Percentiles rank a stretch among this genome's conserved stretches.
Evolutionary conservation across 2,888 invertebrate species (phyloP).

Genomic region (Pharmacophagus antenor): DNA sequence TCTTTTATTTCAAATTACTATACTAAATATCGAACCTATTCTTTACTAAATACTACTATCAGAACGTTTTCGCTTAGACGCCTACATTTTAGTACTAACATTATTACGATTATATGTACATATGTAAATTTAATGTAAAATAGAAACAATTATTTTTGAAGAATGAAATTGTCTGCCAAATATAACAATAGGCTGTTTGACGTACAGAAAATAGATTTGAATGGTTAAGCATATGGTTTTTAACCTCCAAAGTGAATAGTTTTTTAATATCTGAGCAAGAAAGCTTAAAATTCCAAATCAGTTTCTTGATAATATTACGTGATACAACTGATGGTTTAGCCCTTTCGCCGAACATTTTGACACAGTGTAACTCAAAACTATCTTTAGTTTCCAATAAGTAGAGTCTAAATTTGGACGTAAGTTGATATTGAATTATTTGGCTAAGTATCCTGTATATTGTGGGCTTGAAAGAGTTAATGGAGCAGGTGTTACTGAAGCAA

Average conservation of each 20-base stretch:
- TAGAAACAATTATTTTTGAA: background rate
- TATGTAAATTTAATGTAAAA: background rate
- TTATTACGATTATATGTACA: too few relatives aligned
- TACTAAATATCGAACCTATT: too few relatives aligned
- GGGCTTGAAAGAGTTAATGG: conserved; percentile 66
- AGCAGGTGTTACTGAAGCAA: conserved; percentile 71
- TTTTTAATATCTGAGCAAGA: background rate
- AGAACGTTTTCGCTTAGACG: too few relatives aligned
- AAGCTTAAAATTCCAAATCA: conserved; percentile 12
- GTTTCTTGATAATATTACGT: conserved; percentile 31
- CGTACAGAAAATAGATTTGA: background rate
- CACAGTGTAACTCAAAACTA: conserved; percentile 44
- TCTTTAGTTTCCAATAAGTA: conserved; percentile 33
- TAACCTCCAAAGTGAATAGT: conserved; percentile 1
- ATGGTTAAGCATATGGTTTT: background rate
- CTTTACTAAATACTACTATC: too few relatives aligned
- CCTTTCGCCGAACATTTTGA: conserved; percentile 33
- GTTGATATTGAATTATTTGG: conserved; percentile 39
- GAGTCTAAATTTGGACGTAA: conserved; percentile 41
- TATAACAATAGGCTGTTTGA: background rate
- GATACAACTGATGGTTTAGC: conserved; percentile 27
- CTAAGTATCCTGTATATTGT: conserved; percentile 56
- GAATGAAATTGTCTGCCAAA: background rate
- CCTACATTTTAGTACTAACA: too few relatives aligned
- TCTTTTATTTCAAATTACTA: too few relatives aligned